A percentile compares a stretch with the other conserved stretches of the same genome.
These are phyloP conservation scores for Mizuhopecten yessoensis DNA, from an alignment of 1,140 invertebrate species.

Conservation along the genomic window DNA sequence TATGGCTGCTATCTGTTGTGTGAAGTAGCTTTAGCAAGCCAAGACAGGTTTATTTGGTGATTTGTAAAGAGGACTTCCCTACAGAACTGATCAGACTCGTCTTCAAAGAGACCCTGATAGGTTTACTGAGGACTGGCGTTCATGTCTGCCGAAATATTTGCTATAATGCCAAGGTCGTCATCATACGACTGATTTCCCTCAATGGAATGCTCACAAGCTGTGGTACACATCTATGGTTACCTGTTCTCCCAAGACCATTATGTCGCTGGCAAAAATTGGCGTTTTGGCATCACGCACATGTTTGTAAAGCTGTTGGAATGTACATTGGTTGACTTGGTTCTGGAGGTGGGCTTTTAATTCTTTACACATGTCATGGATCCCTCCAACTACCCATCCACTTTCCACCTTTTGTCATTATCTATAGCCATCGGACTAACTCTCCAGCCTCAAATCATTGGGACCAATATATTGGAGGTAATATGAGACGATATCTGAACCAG, in stretches of 20 bases:
- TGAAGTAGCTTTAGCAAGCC: background rate
- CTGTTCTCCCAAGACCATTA: background rate
- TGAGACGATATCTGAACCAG: background rate
- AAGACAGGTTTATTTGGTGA: too few species aligned
- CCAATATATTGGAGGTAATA: background rate
- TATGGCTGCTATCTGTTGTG: background rate
- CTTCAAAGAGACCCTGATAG: background rate
- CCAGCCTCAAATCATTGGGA: background rate
- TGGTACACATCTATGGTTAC: background rate
- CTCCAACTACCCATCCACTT: background rate
- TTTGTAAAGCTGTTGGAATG: conserved; percentile 18
- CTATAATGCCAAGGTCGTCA: background rate
- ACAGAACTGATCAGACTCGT: background rate
- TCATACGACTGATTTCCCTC: background rate
- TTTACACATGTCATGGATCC: background rate
- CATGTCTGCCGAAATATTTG: background rate
- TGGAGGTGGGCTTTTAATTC: background rate
- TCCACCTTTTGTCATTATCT: background rate
- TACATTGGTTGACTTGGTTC: conserved; percentile 13
- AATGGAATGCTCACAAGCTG: background rate
- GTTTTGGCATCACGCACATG: conserved; percentile 23
- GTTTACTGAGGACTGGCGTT: background rate
- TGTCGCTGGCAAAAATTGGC: background rate
- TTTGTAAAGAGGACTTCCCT: too few species aligned
- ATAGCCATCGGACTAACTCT: background rate